phyloP scores from a whole-genome alignment of 2,113 vertebrate species.

The Chaenocephalus aceratus region DNA sequence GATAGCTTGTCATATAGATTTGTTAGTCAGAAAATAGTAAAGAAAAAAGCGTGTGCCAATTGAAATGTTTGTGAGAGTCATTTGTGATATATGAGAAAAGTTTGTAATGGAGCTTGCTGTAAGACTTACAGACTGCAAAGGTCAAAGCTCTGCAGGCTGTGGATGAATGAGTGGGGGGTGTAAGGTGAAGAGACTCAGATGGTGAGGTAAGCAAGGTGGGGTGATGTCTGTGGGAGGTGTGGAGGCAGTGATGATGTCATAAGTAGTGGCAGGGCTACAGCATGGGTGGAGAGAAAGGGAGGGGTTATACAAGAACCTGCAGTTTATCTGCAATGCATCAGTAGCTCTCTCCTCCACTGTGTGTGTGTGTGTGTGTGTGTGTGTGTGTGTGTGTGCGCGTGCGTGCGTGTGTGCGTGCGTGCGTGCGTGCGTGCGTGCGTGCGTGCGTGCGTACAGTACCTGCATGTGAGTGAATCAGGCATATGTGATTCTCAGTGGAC shows the following conservation, averaged over 20 bases:
- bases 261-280: slow-evolving; percentile 34
- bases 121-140: slow-evolving; percentile 11
- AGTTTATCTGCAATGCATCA: slow-evolving; percentile 91
- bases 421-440: slow-evolving; percentile 24
- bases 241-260: slow-evolving; percentile 74
- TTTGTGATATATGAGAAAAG: neutral
- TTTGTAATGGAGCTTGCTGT: neutral
- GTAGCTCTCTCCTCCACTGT: slow-evolving; percentile 68
- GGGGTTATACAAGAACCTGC: slow-evolving; percentile 79
- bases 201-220: slow-evolving; percentile 41
- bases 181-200: slow-evolving; percentile 35
- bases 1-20: neutral
- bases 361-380: slow-evolving; percentile 33
- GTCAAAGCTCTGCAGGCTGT: slow-evolving; percentile 15
- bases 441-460: slow-evolving; percentile 21
- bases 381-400: slow-evolving; percentile 37
- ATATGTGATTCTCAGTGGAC: slow-evolving; percentile 44
- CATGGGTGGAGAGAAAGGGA: slow-evolving; percentile 61
- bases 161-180: slow-evolving; percentile 42
- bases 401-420: slow-evolving; percentile 39
- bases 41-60: neutral
- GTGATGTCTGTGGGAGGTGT: slow-evolving; percentile 55
- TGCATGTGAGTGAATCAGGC: neutral
- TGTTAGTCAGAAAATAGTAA: neutral
- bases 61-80: no score